Conservation (phyloP, 1,140 invertebrate genomes). For the Bombus pyrosoma region DNA sequence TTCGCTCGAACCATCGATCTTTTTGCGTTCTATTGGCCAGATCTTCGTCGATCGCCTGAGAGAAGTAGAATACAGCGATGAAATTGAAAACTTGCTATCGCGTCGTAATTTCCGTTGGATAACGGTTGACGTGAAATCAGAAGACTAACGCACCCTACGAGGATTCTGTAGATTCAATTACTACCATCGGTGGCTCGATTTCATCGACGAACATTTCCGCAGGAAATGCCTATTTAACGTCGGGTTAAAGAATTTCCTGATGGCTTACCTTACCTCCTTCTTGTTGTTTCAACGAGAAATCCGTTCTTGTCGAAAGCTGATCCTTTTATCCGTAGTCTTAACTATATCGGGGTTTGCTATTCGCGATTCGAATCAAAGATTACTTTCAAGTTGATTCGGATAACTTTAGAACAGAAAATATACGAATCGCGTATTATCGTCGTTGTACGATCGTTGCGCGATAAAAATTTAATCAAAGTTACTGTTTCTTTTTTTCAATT, state of each 20-base stretch:
- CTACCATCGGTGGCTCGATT: neutral
- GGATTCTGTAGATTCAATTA: neutral
- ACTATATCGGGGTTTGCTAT: neutral
- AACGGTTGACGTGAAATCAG: neutral
- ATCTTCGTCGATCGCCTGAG: neutral
- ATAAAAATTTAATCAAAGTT: neutral
- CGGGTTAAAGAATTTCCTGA: no score
- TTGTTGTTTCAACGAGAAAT: neutral
- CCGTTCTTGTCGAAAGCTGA: neutral
- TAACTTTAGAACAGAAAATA: neutral
- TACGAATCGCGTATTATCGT: neutral
- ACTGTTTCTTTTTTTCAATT: neutral
- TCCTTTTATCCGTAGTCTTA: neutral
- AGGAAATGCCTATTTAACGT: neutral
- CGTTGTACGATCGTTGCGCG: no score
- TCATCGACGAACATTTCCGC: constrained; percentile 2
- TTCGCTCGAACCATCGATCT: neutral
- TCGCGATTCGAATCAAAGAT: neutral
- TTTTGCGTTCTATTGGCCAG: neutral
- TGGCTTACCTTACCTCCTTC: no score
- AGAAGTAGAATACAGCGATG: neutral
- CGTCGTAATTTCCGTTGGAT: neutral
- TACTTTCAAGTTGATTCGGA: no score
- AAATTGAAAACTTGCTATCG: neutral
- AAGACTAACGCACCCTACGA: neutral